A percentile compares a stretch with the other conserved stretches of the same genome.
phyloP scores from a whole-genome alignment of 1,140 invertebrate species.

The Patella vulgata region DNA sequence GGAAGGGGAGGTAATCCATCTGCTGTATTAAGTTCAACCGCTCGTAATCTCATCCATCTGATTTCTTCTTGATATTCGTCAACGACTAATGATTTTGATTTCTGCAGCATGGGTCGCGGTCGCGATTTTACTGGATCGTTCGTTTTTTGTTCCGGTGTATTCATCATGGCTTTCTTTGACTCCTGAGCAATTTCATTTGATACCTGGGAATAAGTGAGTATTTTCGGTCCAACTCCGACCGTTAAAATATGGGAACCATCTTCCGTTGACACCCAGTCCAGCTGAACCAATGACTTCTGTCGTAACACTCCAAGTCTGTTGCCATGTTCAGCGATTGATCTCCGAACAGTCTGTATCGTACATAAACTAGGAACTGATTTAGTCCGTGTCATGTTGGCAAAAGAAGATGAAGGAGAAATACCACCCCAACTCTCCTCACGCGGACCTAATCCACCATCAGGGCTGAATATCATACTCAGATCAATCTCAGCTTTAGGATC shows the following conservation, averaged over 20 bases:
- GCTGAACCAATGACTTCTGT: slow-evolving; percentile 78
- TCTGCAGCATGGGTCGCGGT: slow-evolving; percentile 53
- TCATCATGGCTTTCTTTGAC: slow-evolving; percentile 35
- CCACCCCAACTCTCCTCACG: background rate
- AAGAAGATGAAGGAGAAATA: slow-evolving; percentile 35
- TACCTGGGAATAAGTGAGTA: slow-evolving; percentile 68
- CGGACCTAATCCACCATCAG: slow-evolving; percentile 10
- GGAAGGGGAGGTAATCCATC: slow-evolving; percentile 95
- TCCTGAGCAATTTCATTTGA: slow-evolving; percentile 61
- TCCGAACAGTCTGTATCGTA: slow-evolving; percentile 87
- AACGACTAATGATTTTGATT: slow-evolving; percentile 59
- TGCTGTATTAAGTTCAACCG: slow-evolving; percentile 90
- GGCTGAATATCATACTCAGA: slow-evolving; percentile 41
- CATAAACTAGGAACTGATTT: slow-evolving; percentile 92
- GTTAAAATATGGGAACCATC: slow-evolving; percentile 98
- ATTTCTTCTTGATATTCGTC: slow-evolving; percentile 55
- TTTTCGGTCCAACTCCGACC: slow-evolving; percentile 92
- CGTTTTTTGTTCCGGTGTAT: slow-evolving; percentile 2
- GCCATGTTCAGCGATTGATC: slow-evolving; percentile 83
- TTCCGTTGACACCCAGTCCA: slow-evolving; percentile 99
- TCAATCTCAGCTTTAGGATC: slow-evolving; percentile 63
- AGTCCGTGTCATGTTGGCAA: slow-evolving; percentile 69
- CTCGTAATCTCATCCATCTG: slow-evolving; percentile 94
- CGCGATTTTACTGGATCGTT: slow-evolving; percentile 24
- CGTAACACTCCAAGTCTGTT: slow-evolving; percentile 46